Evolutionary conservation across 1,140 invertebrate species (phyloP).

Genomic region (Drosophila nigromelanica): DNA sequence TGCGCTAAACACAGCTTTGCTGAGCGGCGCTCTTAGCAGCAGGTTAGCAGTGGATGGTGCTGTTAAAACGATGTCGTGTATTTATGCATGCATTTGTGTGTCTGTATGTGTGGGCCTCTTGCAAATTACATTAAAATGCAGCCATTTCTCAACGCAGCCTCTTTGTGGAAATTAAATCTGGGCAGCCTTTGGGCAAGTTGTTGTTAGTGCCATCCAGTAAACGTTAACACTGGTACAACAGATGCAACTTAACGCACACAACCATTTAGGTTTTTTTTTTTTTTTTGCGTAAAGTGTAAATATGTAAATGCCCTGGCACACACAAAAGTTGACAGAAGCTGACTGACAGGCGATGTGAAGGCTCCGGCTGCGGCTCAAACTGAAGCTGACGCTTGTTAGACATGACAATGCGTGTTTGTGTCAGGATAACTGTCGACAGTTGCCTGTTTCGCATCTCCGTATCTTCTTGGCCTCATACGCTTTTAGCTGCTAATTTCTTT

Average conservation of each 20-base stretch:
- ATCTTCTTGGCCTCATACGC: not conserved
- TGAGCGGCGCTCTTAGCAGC: slow-evolving; percentile 18
- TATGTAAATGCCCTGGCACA: slow-evolving; percentile 61
- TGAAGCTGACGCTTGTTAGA: slow-evolving; percentile 69
- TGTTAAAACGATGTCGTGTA: slow-evolving; percentile 36
- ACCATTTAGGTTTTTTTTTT: not conserved
- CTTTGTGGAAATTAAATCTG: slow-evolving; percentile 48
- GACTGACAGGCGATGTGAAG: slow-evolving; percentile 64
- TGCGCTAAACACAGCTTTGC: slow-evolving; percentile 56
- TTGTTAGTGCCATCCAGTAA: slow-evolving; percentile 18
- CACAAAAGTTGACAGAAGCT: slow-evolving; percentile 47
- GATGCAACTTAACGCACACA: slow-evolving; percentile 22
- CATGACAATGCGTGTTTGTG: slow-evolving; percentile 81
- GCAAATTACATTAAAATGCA: slow-evolving; percentile 67
- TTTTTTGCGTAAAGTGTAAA: slow-evolving; percentile 48
- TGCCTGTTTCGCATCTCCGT: slow-evolving; percentile 26
- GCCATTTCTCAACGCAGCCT: slow-evolving; percentile 43
- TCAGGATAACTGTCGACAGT: slow-evolving; percentile 82
- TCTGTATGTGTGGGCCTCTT: slow-evolving; percentile 4
- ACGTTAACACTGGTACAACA: slow-evolving; percentile 23
- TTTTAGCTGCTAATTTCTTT: slow-evolving; percentile 76
- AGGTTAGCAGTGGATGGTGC: slow-evolving; percentile 44
- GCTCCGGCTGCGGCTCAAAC: slow-evolving; percentile 18
- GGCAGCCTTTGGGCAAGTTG: slow-evolving; percentile 14
- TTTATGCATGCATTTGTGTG: not conserved